These are phyloP conservation scores for Semotilus atromaculatus DNA, from an alignment of 2,797 vertebrate genomes.

Conservation along the genomic window DNA sequence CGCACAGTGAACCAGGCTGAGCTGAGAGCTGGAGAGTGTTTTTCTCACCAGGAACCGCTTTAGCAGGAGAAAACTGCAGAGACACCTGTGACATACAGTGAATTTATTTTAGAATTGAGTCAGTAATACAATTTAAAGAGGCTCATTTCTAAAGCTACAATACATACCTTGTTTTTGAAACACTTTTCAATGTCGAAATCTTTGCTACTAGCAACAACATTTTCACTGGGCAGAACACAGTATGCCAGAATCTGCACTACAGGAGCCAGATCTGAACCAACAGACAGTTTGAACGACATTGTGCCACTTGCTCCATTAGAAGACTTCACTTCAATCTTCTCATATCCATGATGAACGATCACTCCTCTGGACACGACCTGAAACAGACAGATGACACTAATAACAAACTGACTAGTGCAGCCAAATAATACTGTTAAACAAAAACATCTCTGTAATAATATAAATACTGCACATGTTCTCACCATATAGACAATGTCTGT, in stretches of 20 bases:
- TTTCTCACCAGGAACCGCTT: slow-evolving; percentile 77
- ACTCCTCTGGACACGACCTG: slow-evolving; percentile 56
- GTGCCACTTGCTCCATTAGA: background rate
- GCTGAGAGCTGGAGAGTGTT: slow-evolving; percentile 71
- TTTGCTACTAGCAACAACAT: slow-evolving; percentile 64
- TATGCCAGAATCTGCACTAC: slow-evolving; percentile 70
- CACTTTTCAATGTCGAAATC: slow-evolving; percentile 72
- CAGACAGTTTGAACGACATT: slow-evolving; percentile 63
- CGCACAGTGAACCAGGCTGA: slow-evolving; percentile 82
- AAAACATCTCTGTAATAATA: no score
- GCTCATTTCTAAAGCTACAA: background rate
- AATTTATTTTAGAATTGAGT: background rate
- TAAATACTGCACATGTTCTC: slow-evolving; percentile 51
- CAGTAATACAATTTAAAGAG: background rate
- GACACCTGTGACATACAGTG: slow-evolving; percentile 74
- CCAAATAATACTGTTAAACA: background rate
- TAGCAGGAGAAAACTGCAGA: slow-evolving; percentile 73
- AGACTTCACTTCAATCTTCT: slow-evolving; percentile 45
- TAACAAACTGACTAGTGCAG: background rate
- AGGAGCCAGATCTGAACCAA: slow-evolving; percentile 68
- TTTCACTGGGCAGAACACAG: slow-evolving; percentile 68
- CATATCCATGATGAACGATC: slow-evolving; percentile 51
- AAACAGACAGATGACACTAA: background rate
- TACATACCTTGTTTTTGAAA: slow-evolving; percentile 60
- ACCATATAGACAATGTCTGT: slow-evolving; percentile 71